Base-by-base conservation (phyloP, 2,113 vertebrate species). In the Malaclemys terrapin region DNA sequence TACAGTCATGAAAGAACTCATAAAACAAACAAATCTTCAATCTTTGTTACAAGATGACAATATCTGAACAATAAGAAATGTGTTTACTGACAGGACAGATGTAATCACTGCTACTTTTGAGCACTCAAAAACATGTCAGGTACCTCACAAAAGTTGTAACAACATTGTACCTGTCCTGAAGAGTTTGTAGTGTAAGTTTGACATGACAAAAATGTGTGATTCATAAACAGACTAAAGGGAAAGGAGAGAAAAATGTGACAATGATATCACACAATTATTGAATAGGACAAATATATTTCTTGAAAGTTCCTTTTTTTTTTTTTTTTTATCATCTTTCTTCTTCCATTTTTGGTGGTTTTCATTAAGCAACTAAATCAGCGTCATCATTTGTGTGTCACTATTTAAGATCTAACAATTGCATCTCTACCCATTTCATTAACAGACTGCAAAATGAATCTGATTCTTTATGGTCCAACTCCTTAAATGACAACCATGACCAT, bases 401-500 rank as follows among this genome's bases (percentile, higher is more conserved):
- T 65, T 65, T n/a, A 35, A 65, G 14, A 65, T 62, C 22, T 57
- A 35, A 62, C 29, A 31, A 62, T 16, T 62, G 59, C 62, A 65
- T 31, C 7, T 35, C 13, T 65, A 35, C 13, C 31, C 31, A 35
- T 17, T 65, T 65, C 16, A 65, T 65, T 65, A 65, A 65, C 7
- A 65, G 1, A 4, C 20, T 8, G 50, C 35, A 22, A 42, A 84
- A 83, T 31, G 16, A 22, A 75, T 0, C 7, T 22, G 10, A 52
- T 45, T 81, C 35, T 31, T 56, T 84, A 27, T n/a, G 29, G 3
- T 13, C 47, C 50, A 0, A 1, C 20, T 31, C 53, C 62, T 78
- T 47, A 47, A 17, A 59, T 10, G 10, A 62, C 11, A 19, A 9
- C 9, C 0, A 1, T 4, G 47, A 16, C 29, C 1, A 85, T 1